Evolutionary conservation across 2,888 invertebrate species (phyloP).

Genomic region (Charanyca ferruginea): DNA sequence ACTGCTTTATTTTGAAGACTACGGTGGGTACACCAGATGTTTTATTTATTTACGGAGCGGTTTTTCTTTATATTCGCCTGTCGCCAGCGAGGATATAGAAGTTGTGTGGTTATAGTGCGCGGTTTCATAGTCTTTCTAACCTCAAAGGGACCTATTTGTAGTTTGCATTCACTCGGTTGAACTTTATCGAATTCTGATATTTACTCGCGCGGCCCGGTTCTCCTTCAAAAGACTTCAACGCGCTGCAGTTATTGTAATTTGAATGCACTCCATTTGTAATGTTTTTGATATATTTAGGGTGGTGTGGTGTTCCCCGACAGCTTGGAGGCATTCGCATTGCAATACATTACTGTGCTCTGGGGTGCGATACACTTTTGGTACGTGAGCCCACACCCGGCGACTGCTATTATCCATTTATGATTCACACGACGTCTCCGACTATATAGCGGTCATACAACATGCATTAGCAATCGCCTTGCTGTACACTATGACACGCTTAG

Average conservation of each 20-base stretch:
- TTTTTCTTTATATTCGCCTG: slow-evolving; percentile 1
- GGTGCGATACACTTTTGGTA: neutral
- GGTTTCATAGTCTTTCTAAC: neutral
- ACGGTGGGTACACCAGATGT: neutral
- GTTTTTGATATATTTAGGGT: neutral
- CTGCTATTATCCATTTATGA: slow-evolving; percentile 44
- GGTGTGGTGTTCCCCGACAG: slow-evolving; percentile 15
- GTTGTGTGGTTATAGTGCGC: neutral
- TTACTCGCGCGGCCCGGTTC: neutral
- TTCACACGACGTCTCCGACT: slow-evolving; percentile 49
- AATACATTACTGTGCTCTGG: slow-evolving; percentile 11
- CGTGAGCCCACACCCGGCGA: slow-evolving; percentile 4
- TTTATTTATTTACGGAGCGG: neutral
- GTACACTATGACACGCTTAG: slow-evolving; percentile 45
- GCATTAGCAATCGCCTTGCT: slow-evolving; percentile 56
- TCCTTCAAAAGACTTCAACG: slow-evolving; percentile 37
- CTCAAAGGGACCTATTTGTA: neutral
- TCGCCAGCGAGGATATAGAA: slow-evolving; percentile 29
- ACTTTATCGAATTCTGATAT: neutral
- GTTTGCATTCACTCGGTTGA: neutral
- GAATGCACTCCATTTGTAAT: neutral
- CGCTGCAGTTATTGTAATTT: neutral
- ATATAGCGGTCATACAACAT: slow-evolving; percentile 48
- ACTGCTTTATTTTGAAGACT: neutral
- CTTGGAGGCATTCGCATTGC: slow-evolving; percentile 43